A percentile compares a stretch with the other conserved stretches of the same genome.
Conservation (phyloP, 2,888 invertebrate species). For the Tortrix viridana region DNA sequence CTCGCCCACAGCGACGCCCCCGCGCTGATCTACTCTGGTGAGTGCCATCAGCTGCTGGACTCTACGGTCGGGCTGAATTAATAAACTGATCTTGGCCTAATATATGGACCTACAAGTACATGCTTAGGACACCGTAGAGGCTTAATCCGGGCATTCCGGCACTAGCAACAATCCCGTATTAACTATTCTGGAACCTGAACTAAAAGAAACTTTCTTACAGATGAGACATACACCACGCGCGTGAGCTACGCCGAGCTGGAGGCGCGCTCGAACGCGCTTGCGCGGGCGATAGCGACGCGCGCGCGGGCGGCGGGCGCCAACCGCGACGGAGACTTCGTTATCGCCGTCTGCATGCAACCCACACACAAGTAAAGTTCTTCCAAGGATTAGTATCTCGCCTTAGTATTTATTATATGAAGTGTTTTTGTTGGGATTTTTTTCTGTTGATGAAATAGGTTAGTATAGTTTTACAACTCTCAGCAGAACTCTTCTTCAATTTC, state of each 20-base stretch:
- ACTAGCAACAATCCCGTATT: too few relatives aligned
- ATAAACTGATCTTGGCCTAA: too few relatives aligned
- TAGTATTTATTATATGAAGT: too few relatives aligned
- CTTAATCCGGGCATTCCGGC: too few relatives aligned
- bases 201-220: conserved; percentile 47
- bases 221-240: conserved; percentile 59
- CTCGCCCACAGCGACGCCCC: conserved; percentile 76
- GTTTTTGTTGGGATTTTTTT: too few relatives aligned
- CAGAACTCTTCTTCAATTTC: too few relatives aligned
- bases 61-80: too few relatives aligned
- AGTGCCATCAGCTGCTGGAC: conserved; percentile 41
- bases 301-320: conserved; percentile 77
- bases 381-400: too few relatives aligned
- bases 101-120: too few relatives aligned
- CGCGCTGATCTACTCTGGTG: conserved; percentile 87
- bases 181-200: not conserved
- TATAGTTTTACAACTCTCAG: too few relatives aligned
- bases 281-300: conserved; percentile 77
- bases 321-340: conserved; percentile 88
- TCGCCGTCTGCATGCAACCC: conserved; percentile 92
- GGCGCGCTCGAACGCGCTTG: conserved; percentile 82
- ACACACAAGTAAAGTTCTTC: conserved; percentile 85
- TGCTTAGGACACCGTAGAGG: too few relatives aligned
- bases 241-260: conserved; percentile 84
- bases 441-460: too few relatives aligned